A percentile compares a stretch with the other conserved stretches of the same genome.
phyloP scores from a whole-genome alignment of 2,113 vertebrate species.

The Condylura cristata region DNA sequence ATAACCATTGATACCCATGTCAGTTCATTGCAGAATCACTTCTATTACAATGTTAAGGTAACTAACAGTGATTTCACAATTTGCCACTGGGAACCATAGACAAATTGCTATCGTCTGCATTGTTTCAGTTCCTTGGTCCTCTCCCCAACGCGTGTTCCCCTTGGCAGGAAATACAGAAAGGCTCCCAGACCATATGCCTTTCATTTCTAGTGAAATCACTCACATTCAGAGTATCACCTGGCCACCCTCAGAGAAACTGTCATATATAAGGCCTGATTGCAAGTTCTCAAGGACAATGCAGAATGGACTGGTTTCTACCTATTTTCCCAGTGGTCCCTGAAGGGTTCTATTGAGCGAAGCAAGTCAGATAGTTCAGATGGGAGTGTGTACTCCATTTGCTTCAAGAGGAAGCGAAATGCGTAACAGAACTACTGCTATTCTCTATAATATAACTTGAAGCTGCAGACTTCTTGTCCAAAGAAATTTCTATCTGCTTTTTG shows the following conservation, averaged over 20 bases:
- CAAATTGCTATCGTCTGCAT: too few relatives aligned
- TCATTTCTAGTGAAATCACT: background rate
- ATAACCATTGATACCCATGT: background rate
- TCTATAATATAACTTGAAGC: background rate
- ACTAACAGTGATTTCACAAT: background rate
- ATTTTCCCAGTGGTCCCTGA: background rate
- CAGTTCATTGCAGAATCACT: background rate
- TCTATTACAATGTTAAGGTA: background rate
- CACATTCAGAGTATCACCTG: background rate
- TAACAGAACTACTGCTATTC: background rate
- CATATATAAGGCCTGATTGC: background rate
- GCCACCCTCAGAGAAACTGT: background rate
- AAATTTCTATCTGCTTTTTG: background rate
- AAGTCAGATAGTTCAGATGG: background rate
- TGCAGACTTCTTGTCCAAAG: background rate
- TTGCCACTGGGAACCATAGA: background rate
- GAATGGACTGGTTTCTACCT: background rate
- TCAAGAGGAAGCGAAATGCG: background rate
- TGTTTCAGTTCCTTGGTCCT: background rate
- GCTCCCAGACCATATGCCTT: background rate
- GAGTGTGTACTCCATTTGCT: background rate
- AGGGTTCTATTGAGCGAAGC: background rate
- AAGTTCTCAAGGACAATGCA: background rate
- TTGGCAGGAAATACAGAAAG: background rate
- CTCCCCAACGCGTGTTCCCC: accelerated